Conservation (phyloP, 1,140 invertebrate species). For the Mycetomoellerius zeteki region DNA sequence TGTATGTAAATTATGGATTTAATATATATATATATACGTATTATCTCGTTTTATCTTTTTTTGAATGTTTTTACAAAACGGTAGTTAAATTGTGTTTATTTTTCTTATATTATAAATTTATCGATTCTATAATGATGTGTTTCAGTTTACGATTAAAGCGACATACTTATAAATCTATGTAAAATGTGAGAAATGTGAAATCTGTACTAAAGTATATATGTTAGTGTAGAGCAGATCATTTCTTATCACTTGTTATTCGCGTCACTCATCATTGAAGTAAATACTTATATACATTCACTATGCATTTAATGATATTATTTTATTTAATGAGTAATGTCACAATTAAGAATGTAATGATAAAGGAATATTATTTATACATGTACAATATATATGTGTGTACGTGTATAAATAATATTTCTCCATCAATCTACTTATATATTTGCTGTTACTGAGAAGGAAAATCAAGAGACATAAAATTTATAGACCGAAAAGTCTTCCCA, state of each 20-base stretch:
- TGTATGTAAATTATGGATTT: constrained; percentile 17
- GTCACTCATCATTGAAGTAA: background rate
- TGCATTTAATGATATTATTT: background rate
- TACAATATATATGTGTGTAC: background rate
- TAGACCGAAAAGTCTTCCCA: constrained; percentile 64
- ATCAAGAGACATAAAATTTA: constrained; percentile 21
- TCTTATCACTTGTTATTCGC: background rate
- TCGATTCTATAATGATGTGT: constrained; percentile 9
- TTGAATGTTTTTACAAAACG: background rate
- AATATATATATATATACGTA: constrained; percentile 38
- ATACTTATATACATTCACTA: background rate
- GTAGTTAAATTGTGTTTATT: constrained; percentile 10
- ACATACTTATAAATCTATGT: background rate
- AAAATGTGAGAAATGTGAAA: background rate
- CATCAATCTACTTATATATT: background rate
- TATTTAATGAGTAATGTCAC: constrained; percentile 4
- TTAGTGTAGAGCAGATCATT: background rate
- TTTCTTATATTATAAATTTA: constrained; percentile 8
- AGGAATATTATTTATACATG: no score
- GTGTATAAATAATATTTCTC: constrained; percentile 17
- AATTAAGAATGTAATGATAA: background rate
- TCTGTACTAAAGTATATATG: background rate
- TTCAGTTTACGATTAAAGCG: constrained; percentile 1
- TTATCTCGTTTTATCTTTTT: constrained; percentile 22
- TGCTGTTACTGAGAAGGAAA: constrained; percentile 35